Conservation (phyloP, 2,113 vertebrate species). For the Myiagra hebetior region DNA sequence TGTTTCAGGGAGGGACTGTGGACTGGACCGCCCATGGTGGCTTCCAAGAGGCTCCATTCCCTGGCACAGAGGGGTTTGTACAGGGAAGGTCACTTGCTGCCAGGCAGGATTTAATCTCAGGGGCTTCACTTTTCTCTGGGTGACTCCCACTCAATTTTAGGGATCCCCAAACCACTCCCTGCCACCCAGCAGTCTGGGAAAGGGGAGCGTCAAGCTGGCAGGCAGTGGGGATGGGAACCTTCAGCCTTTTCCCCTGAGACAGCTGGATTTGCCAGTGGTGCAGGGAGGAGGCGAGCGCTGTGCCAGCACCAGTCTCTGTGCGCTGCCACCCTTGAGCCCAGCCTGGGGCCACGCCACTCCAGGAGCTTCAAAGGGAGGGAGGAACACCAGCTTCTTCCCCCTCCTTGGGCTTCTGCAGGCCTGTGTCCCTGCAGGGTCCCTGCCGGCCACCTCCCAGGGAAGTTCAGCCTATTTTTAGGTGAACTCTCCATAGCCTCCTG, state of each 20-base stretch:
- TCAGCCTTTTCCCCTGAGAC: neutral
- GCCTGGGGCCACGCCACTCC: accelerated
- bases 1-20: neutral
- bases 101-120: neutral
- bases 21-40: accelerated
- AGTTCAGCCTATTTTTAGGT: conserved; percentile 49
- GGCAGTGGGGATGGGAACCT: neutral
- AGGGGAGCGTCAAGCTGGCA: neutral
- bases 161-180: neutral
- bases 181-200: neutral
- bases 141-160: neutral
- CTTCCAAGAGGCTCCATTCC: neutral
- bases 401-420: neutral
- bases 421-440: neutral
- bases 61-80: neutral
- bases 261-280: neutral
- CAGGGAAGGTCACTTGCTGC: neutral
- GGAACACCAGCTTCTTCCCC: neutral
- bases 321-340: accelerated
- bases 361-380: neutral
- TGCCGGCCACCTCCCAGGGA: accelerated
- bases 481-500: neutral
- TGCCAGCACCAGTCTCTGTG: accelerated
- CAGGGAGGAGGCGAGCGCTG: accelerated
- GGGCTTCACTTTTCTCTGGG: neutral